phyloP scores from a whole-genome alignment of 2,797 vertebrate genomes.

The Falco berigora region DNA sequence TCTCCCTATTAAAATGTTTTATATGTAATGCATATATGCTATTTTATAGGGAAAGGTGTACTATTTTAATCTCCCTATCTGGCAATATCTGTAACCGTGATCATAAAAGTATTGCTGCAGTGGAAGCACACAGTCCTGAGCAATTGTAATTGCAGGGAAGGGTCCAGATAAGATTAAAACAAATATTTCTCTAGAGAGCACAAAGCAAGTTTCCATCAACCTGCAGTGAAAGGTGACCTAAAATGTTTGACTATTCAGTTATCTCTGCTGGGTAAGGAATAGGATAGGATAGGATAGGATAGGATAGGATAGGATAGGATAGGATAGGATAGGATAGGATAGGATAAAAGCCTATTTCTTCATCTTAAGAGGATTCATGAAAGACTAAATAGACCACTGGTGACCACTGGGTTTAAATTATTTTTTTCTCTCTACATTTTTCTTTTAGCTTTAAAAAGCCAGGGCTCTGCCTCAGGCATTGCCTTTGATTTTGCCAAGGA shows the following conservation, averaged over 20 bases:
- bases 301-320: neutral
- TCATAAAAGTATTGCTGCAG: neutral
- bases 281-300: neutral
- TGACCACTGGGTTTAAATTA: neutral
- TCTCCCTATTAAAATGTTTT: neutral
- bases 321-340: neutral
- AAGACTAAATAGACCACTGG: neutral
- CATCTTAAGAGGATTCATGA: neutral
- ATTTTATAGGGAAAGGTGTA: neutral
- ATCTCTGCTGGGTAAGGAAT: neutral
- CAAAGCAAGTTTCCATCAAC: neutral
- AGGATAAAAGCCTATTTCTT: neutral
- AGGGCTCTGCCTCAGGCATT: neutral
- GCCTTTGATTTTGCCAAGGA: neutral
- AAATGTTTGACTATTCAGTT: neutral
- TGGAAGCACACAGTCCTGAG: neutral
- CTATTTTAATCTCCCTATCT: neutral
- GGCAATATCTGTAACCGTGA: neutral
- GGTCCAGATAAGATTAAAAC: neutral
- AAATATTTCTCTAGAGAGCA: neutral
- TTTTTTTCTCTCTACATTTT: neutral
- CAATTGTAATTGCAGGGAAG: neutral
- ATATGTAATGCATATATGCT: neutral
- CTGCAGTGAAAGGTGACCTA: neutral
- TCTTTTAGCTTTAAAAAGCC: neutral